A percentile compares a stretch with the other conserved stretches of the same genome.
These are phyloP conservation scores for Acronicta alni DNA, from an alignment of 2,888 invertebrate species.

Conservation along the genomic window DNA sequence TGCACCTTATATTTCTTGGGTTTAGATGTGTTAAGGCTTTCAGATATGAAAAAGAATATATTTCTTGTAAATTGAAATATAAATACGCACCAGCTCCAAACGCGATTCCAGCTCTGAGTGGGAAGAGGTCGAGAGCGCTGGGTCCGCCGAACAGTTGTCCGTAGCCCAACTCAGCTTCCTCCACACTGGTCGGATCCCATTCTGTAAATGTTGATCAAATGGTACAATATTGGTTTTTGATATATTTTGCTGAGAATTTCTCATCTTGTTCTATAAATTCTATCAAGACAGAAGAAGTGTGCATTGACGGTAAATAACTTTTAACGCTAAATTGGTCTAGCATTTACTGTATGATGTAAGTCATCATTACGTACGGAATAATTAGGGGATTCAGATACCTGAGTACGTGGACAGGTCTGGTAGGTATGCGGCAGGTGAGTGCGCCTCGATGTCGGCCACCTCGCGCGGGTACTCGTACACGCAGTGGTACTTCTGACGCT, in stretches of 20 bases:
- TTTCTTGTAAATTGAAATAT: background rate
- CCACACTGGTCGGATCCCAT: constrained; percentile 81
- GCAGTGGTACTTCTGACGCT: constrained; percentile 95
- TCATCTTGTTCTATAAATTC: too few relatives aligned
- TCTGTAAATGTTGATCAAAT: constrained; percentile 62
- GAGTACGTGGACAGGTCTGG: constrained; percentile 88
- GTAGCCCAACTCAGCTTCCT: constrained; percentile 83
- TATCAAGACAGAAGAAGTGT: too few relatives aligned
- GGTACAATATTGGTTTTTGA: too few relatives aligned
- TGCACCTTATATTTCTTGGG: too few relatives aligned
- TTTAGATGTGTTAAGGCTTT: too few relatives aligned
- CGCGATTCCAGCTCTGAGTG: constrained; percentile 76
- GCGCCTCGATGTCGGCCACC: constrained; percentile 82
- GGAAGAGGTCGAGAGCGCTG: constrained; percentile 73
- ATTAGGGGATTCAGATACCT: constrained; percentile 69
- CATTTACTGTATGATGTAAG: too few relatives aligned
- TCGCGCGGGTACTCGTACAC: constrained; percentile 96
- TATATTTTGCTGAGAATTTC: too few relatives aligned
- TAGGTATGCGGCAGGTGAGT: constrained; percentile 72
- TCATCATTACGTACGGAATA: too few relatives aligned
- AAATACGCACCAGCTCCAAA: constrained; percentile 71
- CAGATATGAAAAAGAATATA: background rate
- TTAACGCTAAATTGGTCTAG: too few relatives aligned
- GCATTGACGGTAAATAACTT: too few relatives aligned
- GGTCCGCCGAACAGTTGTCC: constrained; percentile 81